Evolutionary conservation across 2,888 invertebrate species (phyloP).

Genomic region (Arctia plantaginis): DNA sequence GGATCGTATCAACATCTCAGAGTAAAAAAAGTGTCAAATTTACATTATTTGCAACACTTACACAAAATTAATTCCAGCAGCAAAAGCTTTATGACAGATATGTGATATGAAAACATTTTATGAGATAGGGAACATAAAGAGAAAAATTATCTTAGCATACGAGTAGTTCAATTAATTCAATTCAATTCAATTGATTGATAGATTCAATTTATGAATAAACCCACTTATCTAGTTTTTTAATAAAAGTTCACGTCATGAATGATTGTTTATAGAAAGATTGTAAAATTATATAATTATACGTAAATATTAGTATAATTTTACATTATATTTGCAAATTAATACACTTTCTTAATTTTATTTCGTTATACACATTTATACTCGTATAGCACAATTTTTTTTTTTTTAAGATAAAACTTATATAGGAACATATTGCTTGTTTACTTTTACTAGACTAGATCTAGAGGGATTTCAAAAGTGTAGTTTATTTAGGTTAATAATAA

Average conservation of each 20-base stretch:
- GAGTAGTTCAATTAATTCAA: too few relatives aligned
- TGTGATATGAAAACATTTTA: background rate
- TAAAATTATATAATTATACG: too few relatives aligned
- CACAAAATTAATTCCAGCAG: background rate
- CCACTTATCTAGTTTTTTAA: background rate
- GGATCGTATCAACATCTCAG: background rate
- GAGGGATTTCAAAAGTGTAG: too few relatives aligned
- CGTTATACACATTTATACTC: background rate
- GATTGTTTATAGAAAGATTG: too few relatives aligned
- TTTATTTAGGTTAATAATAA: too few relatives aligned
- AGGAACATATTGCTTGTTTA: too few relatives aligned
- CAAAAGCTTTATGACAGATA: background rate
- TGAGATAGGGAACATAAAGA: background rate
- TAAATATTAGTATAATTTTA: too few relatives aligned
- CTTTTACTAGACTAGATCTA: too few relatives aligned
- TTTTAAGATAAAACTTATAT: too few relatives aligned
- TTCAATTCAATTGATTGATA: background rate
- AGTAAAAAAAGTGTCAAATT: background rate
- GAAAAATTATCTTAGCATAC: background rate
- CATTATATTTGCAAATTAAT: background rate
- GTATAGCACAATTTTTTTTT: too few relatives aligned
- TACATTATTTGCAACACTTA: background rate
- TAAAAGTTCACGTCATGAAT: too few relatives aligned
- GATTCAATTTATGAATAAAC: background rate
- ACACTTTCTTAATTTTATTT: background rate